phyloP scores from a whole-genome alignment of 2,113 vertebrate species.

The Silurus meridionalis region DNA sequence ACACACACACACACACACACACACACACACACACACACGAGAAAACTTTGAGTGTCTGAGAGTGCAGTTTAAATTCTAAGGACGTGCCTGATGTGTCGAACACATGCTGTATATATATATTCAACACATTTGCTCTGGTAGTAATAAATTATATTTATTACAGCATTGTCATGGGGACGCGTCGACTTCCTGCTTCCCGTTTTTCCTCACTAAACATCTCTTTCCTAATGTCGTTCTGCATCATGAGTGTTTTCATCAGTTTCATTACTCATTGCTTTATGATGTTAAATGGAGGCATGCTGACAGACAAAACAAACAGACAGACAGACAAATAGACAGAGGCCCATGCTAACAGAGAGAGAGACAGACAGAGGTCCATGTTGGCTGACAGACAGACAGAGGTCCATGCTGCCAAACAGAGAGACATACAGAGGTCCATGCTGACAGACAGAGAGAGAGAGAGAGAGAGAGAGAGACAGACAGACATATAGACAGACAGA shows the following conservation, averaged over 20 bases:
- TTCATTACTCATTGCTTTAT: neutral
- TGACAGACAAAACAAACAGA: neutral
- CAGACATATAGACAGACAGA: no score
- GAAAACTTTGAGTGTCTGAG: slow-evolving; percentile 4
- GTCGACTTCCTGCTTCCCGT: slow-evolving; percentile 5
- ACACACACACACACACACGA: neutral
- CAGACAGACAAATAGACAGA: no score
- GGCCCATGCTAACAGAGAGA: neutral
- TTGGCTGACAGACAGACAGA: neutral
- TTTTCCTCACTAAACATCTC: neutral
- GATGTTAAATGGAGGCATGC: neutral
- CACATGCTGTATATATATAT: neutral
- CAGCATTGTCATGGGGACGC: neutral
- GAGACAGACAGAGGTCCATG: neutral
- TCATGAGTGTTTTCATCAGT: neutral
- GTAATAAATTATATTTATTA: neutral
- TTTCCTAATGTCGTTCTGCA: neutral
- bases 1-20: neutral
- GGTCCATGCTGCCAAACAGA: neutral
- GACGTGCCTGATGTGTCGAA: neutral
- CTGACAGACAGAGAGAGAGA: no score
- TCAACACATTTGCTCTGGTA: neutral
- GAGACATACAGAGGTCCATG: neutral
- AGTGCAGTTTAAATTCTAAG: neutral
- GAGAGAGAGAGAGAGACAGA: no score